These are phyloP conservation scores for Neopipo cinnamomea DNA, from an alignment of 2,113 vertebrate species.

Conservation along the genomic window DNA sequence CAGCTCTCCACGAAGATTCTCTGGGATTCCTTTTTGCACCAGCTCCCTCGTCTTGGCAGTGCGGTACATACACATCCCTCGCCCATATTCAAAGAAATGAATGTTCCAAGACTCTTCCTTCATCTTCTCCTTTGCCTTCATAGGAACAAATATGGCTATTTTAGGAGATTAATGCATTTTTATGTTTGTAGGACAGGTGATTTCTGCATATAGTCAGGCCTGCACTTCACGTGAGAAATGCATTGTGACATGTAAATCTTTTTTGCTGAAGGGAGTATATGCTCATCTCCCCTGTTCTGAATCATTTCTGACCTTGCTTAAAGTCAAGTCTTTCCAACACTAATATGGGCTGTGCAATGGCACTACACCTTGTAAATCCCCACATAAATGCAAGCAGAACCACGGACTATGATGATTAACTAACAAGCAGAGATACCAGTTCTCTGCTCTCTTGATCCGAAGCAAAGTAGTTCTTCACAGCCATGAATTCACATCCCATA, in stretches of 20 bases:
- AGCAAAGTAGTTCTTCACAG: neutral
- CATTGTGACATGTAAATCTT: neutral
- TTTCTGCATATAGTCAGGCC: neutral
- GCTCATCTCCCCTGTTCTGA: neutral
- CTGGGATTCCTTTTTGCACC: slow-evolving; percentile 92
- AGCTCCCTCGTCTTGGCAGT: slow-evolving; percentile 89
- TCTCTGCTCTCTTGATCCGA: neutral
- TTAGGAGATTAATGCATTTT: neutral
- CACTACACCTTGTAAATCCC: neutral
- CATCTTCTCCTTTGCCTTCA: slow-evolving; percentile 94
- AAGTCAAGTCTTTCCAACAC: neutral
- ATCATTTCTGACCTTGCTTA: neutral
- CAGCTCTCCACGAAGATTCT: slow-evolving; percentile 89
- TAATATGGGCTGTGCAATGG: neutral
- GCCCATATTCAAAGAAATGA: slow-evolving; percentile 95
- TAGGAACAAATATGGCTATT: neutral
- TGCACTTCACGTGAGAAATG: neutral
- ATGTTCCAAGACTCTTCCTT: slow-evolving; percentile 97
- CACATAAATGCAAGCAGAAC: neutral
- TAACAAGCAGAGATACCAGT: neutral
- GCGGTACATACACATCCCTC: slow-evolving; percentile 97
- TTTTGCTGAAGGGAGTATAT: neutral
- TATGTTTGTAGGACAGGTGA: neutral
- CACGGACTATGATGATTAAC: neutral
- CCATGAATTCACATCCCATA: neutral